Percentiles rank a stretch among this genome's conserved stretches.
Conservation (phyloP, 2,888 invertebrate genomes). For the Heliconius sara region DNA sequence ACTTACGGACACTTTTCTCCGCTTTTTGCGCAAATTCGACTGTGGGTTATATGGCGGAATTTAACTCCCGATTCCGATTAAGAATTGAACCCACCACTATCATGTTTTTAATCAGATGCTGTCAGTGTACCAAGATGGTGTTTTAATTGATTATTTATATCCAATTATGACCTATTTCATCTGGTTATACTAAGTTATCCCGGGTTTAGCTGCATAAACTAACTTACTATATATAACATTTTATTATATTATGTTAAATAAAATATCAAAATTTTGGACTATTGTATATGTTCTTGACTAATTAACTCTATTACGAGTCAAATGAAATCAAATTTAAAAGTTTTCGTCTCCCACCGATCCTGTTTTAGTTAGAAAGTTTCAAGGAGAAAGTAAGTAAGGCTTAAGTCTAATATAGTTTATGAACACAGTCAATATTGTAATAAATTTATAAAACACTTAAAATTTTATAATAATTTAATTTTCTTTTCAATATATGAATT, state of each 20-base stretch:
- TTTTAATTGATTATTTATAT: too few relatives aligned
- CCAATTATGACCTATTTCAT: too few relatives aligned
- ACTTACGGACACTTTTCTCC: background rate
- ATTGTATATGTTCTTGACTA: constrained; percentile 6
- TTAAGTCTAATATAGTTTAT: constrained; percentile 18
- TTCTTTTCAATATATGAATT: background rate
- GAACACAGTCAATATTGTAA: constrained; percentile 23
- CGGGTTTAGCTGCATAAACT: too few relatives aligned
- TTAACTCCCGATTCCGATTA: background rate
- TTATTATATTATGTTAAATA: background rate
- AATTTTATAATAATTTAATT: background rate
- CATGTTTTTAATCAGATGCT: too few relatives aligned
- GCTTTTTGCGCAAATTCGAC: background rate
- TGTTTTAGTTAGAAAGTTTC: constrained; percentile 17
- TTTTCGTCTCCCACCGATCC: constrained; percentile 28
- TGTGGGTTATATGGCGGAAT: background rate
- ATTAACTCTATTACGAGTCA: constrained; percentile 22
- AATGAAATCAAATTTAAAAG: constrained; percentile 26
- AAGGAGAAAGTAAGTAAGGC: constrained; percentile 22
- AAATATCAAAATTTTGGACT: background rate
- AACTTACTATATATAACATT: background rate
- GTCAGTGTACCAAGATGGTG: too few relatives aligned
- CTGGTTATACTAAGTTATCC: too few relatives aligned
- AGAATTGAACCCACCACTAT: too few relatives aligned
- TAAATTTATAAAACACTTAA: constrained; percentile 11